Base-by-base conservation (phyloP, 2,888 invertebrate genomes). In the Dyspetes luteomarginatus region DNA sequence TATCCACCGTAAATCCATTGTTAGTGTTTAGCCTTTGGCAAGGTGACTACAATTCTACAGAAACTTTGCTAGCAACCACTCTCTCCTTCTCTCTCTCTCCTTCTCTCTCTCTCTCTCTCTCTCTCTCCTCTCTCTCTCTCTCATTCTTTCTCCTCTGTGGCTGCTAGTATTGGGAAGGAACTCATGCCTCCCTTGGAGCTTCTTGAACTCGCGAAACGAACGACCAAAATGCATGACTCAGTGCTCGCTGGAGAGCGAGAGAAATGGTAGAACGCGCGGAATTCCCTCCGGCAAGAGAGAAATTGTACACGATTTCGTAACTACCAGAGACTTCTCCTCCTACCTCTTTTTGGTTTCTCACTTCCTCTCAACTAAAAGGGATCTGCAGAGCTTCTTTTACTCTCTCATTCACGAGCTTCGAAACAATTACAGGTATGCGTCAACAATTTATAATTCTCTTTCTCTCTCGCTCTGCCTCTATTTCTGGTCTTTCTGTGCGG, bases 391-490 rank as follows among this genome's bases (percentile, higher is more conserved):
- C 19, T 71, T 26, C 26, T 58, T 58, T 71, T 12, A 28, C 58
- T 56, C 56, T 71, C 60, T 56, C 68, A 60, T 69, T 74, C 56
- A 41, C 58, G 15, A 41, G 52, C 69, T 78, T 65, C 83, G 87
- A 87, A 89, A 89, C 90, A 88, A 90, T 90, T 88, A 87, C 86
- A 89, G 89, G 86, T 89, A 89, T 90, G 88, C 86, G 85, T 82
- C 85, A 88, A 89, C 88, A 90, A 91, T 90, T 89, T 89, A 90
- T 90, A 90, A 90, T 90, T 89, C 85, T 30, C 83, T 58, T 77
- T 69, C 55, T 68, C 30, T 48, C 64, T 62, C 62, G 64, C 69
- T 76, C 43, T 76, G n/a, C 19, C 48, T 67, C 15, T 5, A 9
- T 9, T 30, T 43, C 22, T 7, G 19, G 3, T 48, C 7, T 48